Percentiles rank a stretch among this genome's conserved stretches.
Evolutionary conservation across 53 echinoderm and acorn worm species (phyloP).

Genomic region (Temnopleurus reevesii): DNA sequence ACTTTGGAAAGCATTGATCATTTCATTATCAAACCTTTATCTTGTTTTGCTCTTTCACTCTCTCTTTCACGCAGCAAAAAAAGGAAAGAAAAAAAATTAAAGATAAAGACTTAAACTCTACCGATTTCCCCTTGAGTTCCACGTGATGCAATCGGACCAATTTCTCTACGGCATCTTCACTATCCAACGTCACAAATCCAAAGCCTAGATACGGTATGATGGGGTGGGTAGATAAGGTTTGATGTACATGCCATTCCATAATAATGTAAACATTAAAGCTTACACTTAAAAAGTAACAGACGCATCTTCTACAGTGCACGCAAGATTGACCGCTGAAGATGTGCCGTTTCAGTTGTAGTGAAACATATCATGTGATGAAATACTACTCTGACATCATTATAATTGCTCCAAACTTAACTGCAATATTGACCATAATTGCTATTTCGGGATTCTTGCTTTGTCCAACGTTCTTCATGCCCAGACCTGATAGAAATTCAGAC

Average conservation of each 20-base stretch:
- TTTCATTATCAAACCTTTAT: too few species aligned
- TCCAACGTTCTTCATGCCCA: too few species aligned
- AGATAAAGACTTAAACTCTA: constrained; percentile 79
- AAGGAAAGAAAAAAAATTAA: constrained; percentile 46
- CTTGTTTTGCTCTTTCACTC: neutral
- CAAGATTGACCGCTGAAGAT: constrained; percentile 27
- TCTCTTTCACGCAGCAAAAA: constrained; percentile 16
- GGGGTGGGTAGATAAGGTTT: constrained; percentile 23
- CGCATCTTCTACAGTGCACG: constrained; percentile 39
- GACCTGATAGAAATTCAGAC: too few species aligned
- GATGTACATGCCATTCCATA: constrained; percentile 49
- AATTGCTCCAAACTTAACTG: too few species aligned
- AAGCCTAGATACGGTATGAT: constrained; percentile 83
- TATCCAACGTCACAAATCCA: constrained; percentile 93
- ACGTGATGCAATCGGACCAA: constrained; percentile 61
- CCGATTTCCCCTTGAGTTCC: constrained; percentile 87
- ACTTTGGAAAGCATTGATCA: too few species aligned
- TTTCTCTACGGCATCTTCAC: constrained; percentile 79
- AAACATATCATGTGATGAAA: too few species aligned
- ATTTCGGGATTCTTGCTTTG: too few species aligned
- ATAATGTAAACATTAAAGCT: constrained; percentile 31
- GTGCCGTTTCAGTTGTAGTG: too few species aligned
- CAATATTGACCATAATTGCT: too few species aligned
- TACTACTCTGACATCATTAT: too few species aligned
- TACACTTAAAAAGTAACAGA: constrained; percentile 20